These are phyloP conservation scores for Cyprinodon diabolis DNA, from an alignment of 2,797 vertebrate species.

Conservation along the genomic window DNA sequence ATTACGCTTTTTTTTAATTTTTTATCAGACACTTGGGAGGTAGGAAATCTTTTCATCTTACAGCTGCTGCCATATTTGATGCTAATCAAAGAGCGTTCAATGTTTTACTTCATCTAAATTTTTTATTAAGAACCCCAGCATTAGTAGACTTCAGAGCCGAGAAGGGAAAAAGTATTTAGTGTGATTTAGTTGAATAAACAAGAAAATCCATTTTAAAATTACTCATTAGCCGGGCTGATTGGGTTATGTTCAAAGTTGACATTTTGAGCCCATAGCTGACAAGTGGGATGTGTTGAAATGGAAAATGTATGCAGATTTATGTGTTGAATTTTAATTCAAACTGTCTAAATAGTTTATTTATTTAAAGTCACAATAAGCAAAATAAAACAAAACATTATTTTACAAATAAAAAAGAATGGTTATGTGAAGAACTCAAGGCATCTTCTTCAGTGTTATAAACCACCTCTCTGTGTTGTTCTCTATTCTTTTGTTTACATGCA, in stretches of 20 bases:
- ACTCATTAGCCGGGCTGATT: not conserved
- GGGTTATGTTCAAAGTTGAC: not conserved
- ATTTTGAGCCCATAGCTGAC: not conserved
- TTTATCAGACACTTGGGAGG: conserved; percentile 44
- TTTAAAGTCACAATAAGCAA: not conserved
- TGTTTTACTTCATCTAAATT: conserved; percentile 22
- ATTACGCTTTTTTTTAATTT: conserved; percentile 26
- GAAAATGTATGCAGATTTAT: not conserved
- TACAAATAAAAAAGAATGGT: too few relatives aligned
- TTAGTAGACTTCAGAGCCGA: not conserved
- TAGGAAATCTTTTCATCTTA: conserved; percentile 31
- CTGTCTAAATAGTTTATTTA: not conserved
- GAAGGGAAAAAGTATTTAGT: not conserved
- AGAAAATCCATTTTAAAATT: not conserved
- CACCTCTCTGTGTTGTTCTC: too few relatives aligned
- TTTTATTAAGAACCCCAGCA: conserved; percentile 11
- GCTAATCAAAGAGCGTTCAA: conserved; percentile 33
- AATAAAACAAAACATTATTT: too few relatives aligned
- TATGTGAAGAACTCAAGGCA: too few relatives aligned
- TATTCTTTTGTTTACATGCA: too few relatives aligned
- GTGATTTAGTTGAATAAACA: not conserved
- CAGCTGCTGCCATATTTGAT: conserved; percentile 38
- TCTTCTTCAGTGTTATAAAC: too few relatives aligned
- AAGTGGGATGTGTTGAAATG: conserved; percentile 2
- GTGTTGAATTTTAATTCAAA: not conserved